phyloP scores from a whole-genome alignment of 1,140 invertebrate genomes.

The Lerema accius region DNA sequence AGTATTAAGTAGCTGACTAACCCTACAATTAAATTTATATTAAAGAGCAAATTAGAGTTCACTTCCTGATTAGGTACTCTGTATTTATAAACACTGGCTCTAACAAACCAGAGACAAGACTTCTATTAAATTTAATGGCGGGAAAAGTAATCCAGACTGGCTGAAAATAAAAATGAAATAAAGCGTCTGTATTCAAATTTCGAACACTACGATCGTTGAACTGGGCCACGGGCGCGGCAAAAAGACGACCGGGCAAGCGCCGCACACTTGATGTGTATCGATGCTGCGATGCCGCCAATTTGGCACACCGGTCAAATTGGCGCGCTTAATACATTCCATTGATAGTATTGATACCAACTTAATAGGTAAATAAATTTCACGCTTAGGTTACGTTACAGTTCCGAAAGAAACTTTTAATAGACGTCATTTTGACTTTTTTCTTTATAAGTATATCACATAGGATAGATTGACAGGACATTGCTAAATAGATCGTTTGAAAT shows the following conservation, averaged over 20 bases:
- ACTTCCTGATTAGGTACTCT: too few relatives aligned
- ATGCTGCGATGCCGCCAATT: constrained; percentile 21
- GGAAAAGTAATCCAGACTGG: constrained; percentile 5
- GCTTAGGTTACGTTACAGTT: too few relatives aligned
- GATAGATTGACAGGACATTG: too few relatives aligned
- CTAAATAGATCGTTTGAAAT: too few relatives aligned
- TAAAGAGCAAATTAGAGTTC: too few relatives aligned
- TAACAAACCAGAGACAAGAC: background rate
- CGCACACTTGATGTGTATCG: constrained; percentile 28
- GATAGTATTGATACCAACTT: background rate
- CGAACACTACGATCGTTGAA: constrained; percentile 21
- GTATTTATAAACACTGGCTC: background rate
- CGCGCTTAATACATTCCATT: background rate
- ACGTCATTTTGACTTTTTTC: too few relatives aligned
- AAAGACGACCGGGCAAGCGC: constrained; percentile 25
- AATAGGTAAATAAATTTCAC: background rate
- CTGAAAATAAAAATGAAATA: constrained; percentile 24
- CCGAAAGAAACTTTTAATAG: too few relatives aligned
- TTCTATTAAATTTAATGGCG: background rate
- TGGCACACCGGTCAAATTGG: constrained; percentile 15
- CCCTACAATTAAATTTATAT: too few relatives aligned
- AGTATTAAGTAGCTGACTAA: too few relatives aligned
- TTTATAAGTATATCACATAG: too few relatives aligned
- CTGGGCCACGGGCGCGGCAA: constrained; percentile 23
- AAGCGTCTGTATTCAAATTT: constrained; percentile 19